A percentile compares a stretch with the other conserved stretches of the same genome.
phyloP scores from a whole-genome alignment of 2,797 vertebrate species.

The Anableps anableps region DNA sequence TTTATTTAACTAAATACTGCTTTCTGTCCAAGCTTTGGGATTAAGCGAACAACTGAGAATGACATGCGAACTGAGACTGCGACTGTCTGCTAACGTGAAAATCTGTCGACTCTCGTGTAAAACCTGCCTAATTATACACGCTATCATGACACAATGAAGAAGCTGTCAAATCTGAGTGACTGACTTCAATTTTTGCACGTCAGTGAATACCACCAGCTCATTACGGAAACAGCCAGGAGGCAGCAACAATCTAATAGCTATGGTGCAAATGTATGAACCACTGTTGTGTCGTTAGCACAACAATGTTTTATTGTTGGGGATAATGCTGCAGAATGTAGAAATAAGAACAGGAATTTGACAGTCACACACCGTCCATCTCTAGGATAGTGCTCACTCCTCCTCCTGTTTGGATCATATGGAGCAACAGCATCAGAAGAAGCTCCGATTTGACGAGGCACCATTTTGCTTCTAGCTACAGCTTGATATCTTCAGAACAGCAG shows the following conservation, averaged over 20 bases:
- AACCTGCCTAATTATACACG: slow-evolving; percentile 52
- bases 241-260: slow-evolving; percentile 75
- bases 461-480: not conserved
- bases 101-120: slow-evolving; percentile 33
- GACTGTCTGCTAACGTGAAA: slow-evolving; percentile 30
- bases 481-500: not conserved
- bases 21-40: slow-evolving; percentile 11
- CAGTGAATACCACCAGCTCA: slow-evolving; percentile 69
- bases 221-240: slow-evolving; percentile 62
- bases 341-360: slow-evolving; percentile 13
- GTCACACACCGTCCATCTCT: slow-evolving; percentile 31
- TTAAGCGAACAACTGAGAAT: slow-evolving; percentile 9
- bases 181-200: slow-evolving; percentile 58
- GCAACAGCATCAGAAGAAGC: slow-evolving; percentile 18
- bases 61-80: slow-evolving; percentile 36
- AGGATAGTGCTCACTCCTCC: slow-evolving; percentile 8
- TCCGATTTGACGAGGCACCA: slow-evolving; percentile 31
- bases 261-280: slow-evolving; percentile 49
- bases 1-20: slow-evolving; percentile 13
- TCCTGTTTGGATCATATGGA: slow-evolving; percentile 32
- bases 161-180: slow-evolving; percentile 67
- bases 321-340: slow-evolving; percentile 28
- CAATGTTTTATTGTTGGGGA: slow-evolving; percentile 57
- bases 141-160: slow-evolving; percentile 58
- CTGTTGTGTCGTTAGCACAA: slow-evolving; percentile 83